phyloP scores from a whole-genome alignment of 2,113 vertebrate genomes.

The Phalacrocorax carbo region DNA sequence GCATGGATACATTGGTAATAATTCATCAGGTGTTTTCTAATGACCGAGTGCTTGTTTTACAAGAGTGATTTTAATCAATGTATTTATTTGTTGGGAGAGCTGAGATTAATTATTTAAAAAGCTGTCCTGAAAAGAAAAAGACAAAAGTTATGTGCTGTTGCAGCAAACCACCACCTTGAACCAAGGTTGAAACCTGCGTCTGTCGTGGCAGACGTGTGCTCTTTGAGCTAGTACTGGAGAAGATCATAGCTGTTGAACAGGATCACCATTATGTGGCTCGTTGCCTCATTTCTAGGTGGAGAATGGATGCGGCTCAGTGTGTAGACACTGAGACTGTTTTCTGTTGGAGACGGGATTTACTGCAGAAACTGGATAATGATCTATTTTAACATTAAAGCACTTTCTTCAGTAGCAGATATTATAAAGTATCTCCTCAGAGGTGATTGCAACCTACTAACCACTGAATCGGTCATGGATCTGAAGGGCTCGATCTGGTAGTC shows the following conservation, averaged over 20 bases:
- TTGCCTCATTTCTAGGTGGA: neutral
- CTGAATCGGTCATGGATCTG: neutral
- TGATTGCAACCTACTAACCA: neutral
- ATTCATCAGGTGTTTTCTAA: neutral
- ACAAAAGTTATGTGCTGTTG: neutral
- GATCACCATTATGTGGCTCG: fast-evolving
- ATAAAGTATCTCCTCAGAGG: neutral
- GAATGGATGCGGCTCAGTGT: neutral
- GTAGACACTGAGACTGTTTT: neutral
- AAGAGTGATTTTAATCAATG: neutral
- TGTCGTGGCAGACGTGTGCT: neutral
- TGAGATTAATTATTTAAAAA: neutral
- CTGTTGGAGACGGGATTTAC: neutral
- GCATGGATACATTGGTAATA: neutral
- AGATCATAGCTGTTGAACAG: neutral
- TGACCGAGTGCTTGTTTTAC: neutral
- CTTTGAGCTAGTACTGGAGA: neutral
- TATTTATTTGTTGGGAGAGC: neutral
- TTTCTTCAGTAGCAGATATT: neutral
- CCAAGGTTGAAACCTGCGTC: neutral
- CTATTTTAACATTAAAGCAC: neutral
- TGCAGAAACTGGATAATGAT: neutral
- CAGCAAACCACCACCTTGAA: neutral
- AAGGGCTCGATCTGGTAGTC: neutral
- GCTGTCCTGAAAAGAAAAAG: neutral